Percentiles rank a stretch among this genome's conserved stretches.
phyloP scores from a whole-genome alignment of 1,140 invertebrate genomes.

The Belonocnema kinseyi region DNA sequence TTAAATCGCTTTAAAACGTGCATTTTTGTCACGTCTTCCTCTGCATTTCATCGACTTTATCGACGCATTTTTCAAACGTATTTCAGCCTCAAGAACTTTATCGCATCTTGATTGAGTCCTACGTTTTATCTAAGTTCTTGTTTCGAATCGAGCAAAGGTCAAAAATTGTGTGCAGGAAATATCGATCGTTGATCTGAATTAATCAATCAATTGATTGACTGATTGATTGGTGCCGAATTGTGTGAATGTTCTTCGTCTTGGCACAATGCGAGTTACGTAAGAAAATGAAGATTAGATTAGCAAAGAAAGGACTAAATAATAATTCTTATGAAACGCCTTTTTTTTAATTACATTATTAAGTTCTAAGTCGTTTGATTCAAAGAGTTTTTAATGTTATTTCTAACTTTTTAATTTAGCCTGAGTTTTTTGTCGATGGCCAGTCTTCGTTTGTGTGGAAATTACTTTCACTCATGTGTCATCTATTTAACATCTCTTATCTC shows the following conservation, averaged over 20 bases:
- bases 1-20: not conserved
- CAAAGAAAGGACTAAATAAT: not conserved
- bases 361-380: not conserved
- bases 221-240: not conserved
- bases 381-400: constrained; percentile 8
- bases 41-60: not conserved
- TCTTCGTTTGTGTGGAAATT: constrained; percentile 22
- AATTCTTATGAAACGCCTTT: not conserved
- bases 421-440: not conserved
- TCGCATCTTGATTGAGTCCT: not conserved
- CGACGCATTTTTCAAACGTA: not conserved
- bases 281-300: constrained; percentile 26
- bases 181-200: not conserved
- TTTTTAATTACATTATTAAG: not conserved
- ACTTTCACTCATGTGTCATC: constrained; percentile 4
- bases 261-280: constrained; percentile 13
- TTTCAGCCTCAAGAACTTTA: not conserved
- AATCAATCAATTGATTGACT: not conserved
- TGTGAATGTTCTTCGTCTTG: not conserved
- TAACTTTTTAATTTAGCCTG: not conserved
- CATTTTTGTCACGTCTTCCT: constrained; percentile 19
- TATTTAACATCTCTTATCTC: constrained; percentile 21
- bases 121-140: not conserved
- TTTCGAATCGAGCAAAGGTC: constrained; percentile 17
- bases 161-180: constrained; percentile 23